These are phyloP conservation scores for Crocallis elinguaria DNA, from an alignment of 2,888 invertebrate genomes.

Conservation along the genomic window DNA sequence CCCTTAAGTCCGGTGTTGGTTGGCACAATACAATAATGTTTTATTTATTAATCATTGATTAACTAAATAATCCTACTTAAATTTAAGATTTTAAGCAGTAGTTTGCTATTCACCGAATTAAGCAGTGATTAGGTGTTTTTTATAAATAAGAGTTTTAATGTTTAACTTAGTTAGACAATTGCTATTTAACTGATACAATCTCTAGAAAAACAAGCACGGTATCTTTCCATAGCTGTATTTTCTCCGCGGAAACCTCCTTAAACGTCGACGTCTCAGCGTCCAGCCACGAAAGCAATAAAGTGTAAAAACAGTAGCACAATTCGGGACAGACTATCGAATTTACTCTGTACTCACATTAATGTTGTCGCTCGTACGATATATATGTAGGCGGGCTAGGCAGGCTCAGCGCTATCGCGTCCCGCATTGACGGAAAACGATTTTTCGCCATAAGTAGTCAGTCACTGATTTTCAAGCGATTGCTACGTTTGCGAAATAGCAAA, in stretches of 20 bases:
- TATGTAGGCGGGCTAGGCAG: neutral
- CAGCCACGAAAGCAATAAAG: constrained; percentile 61
- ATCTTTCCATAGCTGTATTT: constrained; percentile 66
- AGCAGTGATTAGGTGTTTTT: too few species aligned
- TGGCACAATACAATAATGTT: too few species aligned
- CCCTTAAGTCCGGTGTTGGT: too few species aligned
- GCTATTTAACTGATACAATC: constrained; percentile 26
- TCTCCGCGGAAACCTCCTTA: constrained; percentile 80
- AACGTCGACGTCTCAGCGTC: constrained; percentile 81
- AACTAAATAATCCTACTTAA: too few species aligned
- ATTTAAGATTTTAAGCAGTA: too few species aligned
- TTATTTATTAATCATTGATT: too few species aligned
- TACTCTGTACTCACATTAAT: neutral
- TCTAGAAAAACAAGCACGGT: constrained; percentile 57
- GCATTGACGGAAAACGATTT: neutral
- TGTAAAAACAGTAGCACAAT: constrained; percentile 9
- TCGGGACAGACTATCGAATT: neutral
- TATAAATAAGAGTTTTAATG: neutral
- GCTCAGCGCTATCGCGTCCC: neutral
- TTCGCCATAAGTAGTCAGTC: neutral
- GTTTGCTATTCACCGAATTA: too few species aligned
- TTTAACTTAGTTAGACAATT: neutral
- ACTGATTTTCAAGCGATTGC: neutral
- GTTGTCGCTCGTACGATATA: neutral
- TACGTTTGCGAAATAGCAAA: neutral